Percentiles rank a stretch among this genome's conserved stretches.
Evolutionary conservation across 2,888 invertebrate species (phyloP).

Genomic region (Hydriomena furcata): DNA sequence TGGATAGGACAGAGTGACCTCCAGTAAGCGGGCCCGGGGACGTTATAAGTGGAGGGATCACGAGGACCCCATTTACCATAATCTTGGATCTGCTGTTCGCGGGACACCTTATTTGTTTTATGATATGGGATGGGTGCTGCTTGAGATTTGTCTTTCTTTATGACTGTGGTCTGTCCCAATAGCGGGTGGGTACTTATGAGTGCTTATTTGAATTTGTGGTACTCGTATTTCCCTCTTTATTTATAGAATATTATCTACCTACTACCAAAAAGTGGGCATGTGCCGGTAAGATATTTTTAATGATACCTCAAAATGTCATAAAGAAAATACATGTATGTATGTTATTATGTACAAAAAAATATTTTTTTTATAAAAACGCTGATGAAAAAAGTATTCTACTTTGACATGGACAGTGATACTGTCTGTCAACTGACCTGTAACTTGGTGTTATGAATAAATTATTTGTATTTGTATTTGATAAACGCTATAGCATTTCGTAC

Average conservation of each 20-base stretch:
- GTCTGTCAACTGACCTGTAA: too few relatives aligned
- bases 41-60: slow-evolving; percentile 63
- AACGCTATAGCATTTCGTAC: slow-evolving; percentile 11
- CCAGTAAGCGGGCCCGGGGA: slow-evolving; percentile 50
- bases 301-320: too few relatives aligned
- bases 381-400: too few relatives aligned
- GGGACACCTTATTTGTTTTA: slow-evolving; percentile 39
- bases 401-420: too few relatives aligned
- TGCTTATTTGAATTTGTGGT: slow-evolving; percentile 14
- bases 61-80: slow-evolving; percentile 64
- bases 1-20: slow-evolving; percentile 55
- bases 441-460: too few relatives aligned
- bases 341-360: too few relatives aligned
- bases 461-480: too few relatives aligned
- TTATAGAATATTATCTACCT: too few relatives aligned
- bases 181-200: slow-evolving; percentile 13
- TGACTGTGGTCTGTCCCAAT: slow-evolving; percentile 18
- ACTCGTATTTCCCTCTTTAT: neutral
- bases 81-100: slow-evolving; percentile 50
- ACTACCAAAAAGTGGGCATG: too few relatives aligned
- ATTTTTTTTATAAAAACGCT: too few relatives aligned
- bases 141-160: slow-evolving; percentile 33
- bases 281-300: too few relatives aligned
- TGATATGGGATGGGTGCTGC: slow-evolving; percentile 25
- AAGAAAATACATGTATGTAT: too few relatives aligned